These are phyloP conservation scores for Chauna torquata DNA, from an alignment of 2,113 vertebrate genomes.

Conservation along the genomic window DNA sequence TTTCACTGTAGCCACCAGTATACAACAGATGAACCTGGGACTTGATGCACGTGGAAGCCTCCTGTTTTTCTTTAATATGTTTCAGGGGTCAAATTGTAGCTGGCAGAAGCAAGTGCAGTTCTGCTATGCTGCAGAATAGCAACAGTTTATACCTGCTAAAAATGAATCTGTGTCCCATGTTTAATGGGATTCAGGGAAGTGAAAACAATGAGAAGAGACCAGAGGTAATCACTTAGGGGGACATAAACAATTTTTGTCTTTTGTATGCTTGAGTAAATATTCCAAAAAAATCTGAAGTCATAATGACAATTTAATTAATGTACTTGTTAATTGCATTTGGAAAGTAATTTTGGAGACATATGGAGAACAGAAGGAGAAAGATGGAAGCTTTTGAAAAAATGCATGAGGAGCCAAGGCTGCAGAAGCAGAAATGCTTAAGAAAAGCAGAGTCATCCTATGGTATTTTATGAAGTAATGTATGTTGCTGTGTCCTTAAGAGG, in stretches of 20 bases:
- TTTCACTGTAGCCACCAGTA: no score
- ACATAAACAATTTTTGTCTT: neutral
- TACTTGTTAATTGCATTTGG: neutral
- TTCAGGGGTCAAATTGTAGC: neutral
- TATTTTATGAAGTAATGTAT: neutral
- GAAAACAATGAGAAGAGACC: neutral
- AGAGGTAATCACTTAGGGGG: neutral
- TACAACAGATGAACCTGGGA: neutral
- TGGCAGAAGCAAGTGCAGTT: neutral
- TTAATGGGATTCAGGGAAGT: neutral
- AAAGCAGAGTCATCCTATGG: neutral
- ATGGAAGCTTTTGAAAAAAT: neutral
- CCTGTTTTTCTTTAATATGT: neutral
- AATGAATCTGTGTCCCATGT: neutral
- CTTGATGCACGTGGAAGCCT: neutral
- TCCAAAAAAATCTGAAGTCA: neutral
- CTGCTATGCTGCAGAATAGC: neutral
- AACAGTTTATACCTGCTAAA: neutral
- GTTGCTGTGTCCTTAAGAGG: neutral
- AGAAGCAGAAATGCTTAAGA: neutral
- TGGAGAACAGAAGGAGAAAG: neutral
- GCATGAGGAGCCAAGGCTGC: conserved; percentile 3
- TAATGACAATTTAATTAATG: neutral
- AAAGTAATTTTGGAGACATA: neutral
- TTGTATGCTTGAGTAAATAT: neutral